Conservation (phyloP, 2,113 vertebrate genomes). For the Brachirus orientalis region DNA sequence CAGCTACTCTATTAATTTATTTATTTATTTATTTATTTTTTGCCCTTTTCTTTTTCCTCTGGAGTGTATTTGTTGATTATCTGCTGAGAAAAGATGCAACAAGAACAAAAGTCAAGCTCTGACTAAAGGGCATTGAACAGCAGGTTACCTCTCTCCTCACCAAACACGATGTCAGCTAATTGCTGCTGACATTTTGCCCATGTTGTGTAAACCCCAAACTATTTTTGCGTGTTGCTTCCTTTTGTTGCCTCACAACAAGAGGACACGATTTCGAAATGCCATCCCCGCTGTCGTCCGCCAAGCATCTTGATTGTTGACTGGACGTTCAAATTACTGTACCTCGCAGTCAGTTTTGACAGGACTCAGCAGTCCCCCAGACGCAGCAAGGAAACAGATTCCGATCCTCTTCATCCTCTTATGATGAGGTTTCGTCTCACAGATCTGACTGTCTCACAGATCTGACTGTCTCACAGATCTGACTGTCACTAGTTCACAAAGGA, state of each 20-base stretch:
- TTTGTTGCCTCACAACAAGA: constrained; percentile 64
- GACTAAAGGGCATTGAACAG: constrained; percentile 76
- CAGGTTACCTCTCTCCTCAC: constrained; percentile 72
- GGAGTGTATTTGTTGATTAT: constrained; percentile 27
- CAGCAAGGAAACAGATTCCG: constrained; percentile 56
- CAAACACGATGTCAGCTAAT: constrained; percentile 76
- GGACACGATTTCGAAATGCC: constrained; percentile 73
- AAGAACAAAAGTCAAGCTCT: constrained; percentile 52
- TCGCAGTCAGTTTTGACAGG: constrained; percentile 58
- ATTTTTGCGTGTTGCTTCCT: constrained; percentile 69
- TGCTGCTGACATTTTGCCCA: constrained; percentile 82
- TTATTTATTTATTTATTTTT: no score
- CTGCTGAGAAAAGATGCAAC: constrained; percentile 51
- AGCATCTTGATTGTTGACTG: constrained; percentile 59
- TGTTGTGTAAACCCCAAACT: constrained; percentile 74
- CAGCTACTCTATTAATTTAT: no score
- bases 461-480: constrained; percentile 10
- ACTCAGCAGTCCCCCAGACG: constrained; percentile 52
- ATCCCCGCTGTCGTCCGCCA: constrained; percentile 58
- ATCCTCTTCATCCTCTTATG: constrained; percentile 1
- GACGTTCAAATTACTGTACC: constrained; percentile 63
- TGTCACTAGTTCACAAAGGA: constrained; percentile 13
- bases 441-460: constrained; percentile 11
- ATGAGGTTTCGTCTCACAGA: constrained; percentile 14
- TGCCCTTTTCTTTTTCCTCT: background rate